A percentile compares a stretch with the other conserved stretches of the same genome.
These are phyloP conservation scores for Heliconius aoede DNA, from an alignment of 2,888 invertebrate species.

Conservation along the genomic window DNA sequence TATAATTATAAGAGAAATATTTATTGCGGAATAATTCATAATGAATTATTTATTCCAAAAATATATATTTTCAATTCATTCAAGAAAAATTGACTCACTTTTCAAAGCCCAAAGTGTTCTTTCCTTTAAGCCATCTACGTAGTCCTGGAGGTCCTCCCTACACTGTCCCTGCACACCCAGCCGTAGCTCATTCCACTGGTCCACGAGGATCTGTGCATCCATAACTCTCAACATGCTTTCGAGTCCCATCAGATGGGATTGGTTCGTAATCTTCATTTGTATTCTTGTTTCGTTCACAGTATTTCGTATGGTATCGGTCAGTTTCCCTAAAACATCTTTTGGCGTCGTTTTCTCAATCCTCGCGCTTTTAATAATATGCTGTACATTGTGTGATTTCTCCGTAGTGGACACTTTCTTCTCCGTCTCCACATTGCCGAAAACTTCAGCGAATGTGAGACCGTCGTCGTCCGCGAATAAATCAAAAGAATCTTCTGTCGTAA, in stretches of 20 bases:
- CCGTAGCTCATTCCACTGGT: constrained; percentile 82
- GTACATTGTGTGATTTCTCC: constrained; percentile 77
- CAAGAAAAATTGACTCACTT: constrained; percentile 81
- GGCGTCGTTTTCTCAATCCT: constrained; percentile 61
- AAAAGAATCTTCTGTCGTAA: constrained; percentile 64
- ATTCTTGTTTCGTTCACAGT: constrained; percentile 73
- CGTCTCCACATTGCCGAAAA: constrained; percentile 59
- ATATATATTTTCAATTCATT: neutral
- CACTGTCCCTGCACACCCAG: constrained; percentile 80
- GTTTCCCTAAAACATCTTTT: constrained; percentile 64
- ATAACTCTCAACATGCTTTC: constrained; percentile 83
- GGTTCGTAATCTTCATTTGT: constrained; percentile 53
- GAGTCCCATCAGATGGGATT: constrained; percentile 62
- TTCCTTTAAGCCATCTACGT: constrained; percentile 83
- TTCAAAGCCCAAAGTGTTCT: constrained; percentile 88
- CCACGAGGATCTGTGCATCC: constrained; percentile 81
- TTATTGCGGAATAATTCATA: neutral
- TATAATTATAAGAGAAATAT: neutral
- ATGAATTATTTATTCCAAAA: neutral
- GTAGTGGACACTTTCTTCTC: constrained; percentile 64
- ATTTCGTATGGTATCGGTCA: constrained; percentile 66
- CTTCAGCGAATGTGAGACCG: constrained; percentile 72
- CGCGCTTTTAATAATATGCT: constrained; percentile 74
- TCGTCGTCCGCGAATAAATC: constrained; percentile 74
- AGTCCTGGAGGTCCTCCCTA: constrained; percentile 82